These are phyloP conservation scores for Taphrorychus bicolor DNA, from an alignment of 2,888 invertebrate genomes.

Conservation along the genomic window DNA sequence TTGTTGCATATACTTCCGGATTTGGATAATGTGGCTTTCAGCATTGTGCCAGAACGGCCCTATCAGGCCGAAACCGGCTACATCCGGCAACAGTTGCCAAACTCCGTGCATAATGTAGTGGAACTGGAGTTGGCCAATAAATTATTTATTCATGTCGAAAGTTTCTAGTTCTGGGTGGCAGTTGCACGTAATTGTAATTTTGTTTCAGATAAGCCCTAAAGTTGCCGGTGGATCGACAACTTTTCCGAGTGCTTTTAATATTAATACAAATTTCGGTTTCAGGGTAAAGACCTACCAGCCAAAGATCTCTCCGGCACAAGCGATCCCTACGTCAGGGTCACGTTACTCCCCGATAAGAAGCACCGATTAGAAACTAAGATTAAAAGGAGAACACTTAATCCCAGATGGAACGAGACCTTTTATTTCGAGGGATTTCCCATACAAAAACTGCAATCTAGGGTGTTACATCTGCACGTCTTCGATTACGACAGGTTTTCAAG, in stretches of 20 bases:
- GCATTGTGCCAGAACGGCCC: neutral
- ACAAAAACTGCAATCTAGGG: conserved; percentile 90
- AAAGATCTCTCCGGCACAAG: conserved; percentile 92
- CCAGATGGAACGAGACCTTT: conserved; percentile 93
- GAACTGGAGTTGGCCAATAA: neutral
- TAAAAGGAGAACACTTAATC: conserved; percentile 87
- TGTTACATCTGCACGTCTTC: conserved; percentile 91
- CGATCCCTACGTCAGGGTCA: conserved; percentile 90
- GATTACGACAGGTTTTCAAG: conserved; percentile 94
- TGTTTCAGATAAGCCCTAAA: too few relatives aligned
- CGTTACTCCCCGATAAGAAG: conserved; percentile 89
- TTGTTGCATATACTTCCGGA: neutral
- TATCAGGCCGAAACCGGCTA: neutral
- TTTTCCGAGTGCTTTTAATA: too few relatives aligned
- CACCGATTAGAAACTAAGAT: conserved; percentile 93
- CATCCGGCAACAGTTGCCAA: neutral
- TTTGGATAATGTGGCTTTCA: neutral
- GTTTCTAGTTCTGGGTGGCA: too few relatives aligned
- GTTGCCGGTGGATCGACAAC: too few relatives aligned
- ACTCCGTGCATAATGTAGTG: neutral
- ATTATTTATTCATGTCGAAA: too few relatives aligned
- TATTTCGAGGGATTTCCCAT: conserved; percentile 95
- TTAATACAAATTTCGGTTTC: too few relatives aligned
- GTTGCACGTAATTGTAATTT: too few relatives aligned
- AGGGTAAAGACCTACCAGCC: conserved; percentile 94